Conservation (phyloP, 1,140 invertebrate genomes). For the Cyrtorhinus lividipennis region DNA sequence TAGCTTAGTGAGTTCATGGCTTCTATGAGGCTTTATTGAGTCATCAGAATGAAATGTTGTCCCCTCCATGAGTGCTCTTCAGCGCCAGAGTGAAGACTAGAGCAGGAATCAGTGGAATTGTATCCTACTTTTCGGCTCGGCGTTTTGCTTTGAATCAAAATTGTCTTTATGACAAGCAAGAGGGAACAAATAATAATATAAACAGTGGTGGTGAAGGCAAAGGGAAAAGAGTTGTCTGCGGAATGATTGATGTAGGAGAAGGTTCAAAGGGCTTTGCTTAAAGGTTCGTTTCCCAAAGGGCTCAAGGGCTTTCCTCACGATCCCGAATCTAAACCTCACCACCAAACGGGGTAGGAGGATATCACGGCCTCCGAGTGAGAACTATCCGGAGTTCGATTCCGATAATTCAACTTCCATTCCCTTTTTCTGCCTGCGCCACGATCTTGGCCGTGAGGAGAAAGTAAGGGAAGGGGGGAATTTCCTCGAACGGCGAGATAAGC, state of each 20-base stretch:
- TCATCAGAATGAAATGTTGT: too few relatives aligned
- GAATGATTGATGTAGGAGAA: neutral
- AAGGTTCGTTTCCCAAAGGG: conserved; percentile 8
- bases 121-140: too few relatives aligned
- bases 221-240: neutral
- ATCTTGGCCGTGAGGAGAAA: neutral
- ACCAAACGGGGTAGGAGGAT: neutral
- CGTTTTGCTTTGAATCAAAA: too few relatives aligned
- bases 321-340: neutral
- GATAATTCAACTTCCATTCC: conserved; percentile 5
- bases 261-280: conserved; percentile 3
- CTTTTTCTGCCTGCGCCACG: neutral
- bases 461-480: neutral
- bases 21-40: too few relatives aligned
- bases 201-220: neutral
- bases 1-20: too few relatives aligned
- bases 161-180: too few relatives aligned
- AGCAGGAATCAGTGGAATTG: too few relatives aligned
- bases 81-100: too few relatives aligned
- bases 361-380: neutral
- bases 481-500: neutral
- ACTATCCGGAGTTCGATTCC: neutral
- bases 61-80: too few relatives aligned
- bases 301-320: neutral
- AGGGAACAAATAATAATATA: conserved; percentile 5